Percentiles rank a stretch among this genome's conserved stretches.
Evolutionary conservation across 2,113 vertebrate genomes (phyloP).

Genomic region (Corynorhinus townsendii): DNA sequence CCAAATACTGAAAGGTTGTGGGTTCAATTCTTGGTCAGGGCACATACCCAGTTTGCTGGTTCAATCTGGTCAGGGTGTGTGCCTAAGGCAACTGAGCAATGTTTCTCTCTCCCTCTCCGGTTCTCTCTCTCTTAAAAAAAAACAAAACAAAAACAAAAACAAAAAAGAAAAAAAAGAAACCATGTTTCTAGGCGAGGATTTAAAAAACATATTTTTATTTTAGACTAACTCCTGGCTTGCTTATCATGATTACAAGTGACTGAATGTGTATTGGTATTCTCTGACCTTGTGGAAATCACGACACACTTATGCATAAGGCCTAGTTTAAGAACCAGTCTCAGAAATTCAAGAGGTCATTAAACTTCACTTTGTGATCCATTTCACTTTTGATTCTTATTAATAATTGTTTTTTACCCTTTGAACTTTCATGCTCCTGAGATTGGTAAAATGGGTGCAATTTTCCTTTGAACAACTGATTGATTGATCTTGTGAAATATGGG

Average conservation of each 20-base stretch:
- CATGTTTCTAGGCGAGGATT: neutral
- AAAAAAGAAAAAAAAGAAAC: no score
- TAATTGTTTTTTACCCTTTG: slow-evolving; percentile 37
- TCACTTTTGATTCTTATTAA: slow-evolving; percentile 35
- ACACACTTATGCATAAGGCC: neutral
- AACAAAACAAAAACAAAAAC: no score
- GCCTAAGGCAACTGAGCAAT: neutral
- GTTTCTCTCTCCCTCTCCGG: neutral
- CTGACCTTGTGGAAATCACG: slow-evolving; percentile 28
- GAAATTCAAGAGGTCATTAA: slow-evolving; percentile 12
- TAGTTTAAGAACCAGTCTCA: neutral
- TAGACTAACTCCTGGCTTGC: neutral
- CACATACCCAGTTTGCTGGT: neutral
- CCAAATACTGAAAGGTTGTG: neutral
- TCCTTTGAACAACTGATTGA: slow-evolving; percentile 52
- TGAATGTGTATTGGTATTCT: neutral
- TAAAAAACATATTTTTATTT: neutral
- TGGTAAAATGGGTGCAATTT: slow-evolving; percentile 29
- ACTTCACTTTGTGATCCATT: neutral
- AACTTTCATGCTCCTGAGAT: neutral
- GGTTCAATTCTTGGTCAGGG: neutral
- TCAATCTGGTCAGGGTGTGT: neutral
- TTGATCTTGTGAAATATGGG: slow-evolving; percentile 57
- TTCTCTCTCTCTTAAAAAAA: neutral
- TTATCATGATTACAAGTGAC: slow-evolving; percentile 20